phyloP scores from a whole-genome alignment of 2,797 vertebrate species.

The Schizopygopsis malacanthus region DNA sequence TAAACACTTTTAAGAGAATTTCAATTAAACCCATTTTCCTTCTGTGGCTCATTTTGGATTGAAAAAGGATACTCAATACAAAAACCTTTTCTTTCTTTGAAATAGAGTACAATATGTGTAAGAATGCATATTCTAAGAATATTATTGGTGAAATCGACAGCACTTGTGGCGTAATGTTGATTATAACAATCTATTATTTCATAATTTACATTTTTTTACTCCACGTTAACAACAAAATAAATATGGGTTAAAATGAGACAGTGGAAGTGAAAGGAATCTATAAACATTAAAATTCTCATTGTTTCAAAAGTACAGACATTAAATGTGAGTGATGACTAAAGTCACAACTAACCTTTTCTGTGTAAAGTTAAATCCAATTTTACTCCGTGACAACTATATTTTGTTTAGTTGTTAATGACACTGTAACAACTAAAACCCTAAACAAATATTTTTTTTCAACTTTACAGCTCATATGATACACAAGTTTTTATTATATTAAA shows the following conservation, averaged over 20 bases:
- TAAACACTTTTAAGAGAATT: conserved; percentile 26
- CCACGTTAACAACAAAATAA: neutral
- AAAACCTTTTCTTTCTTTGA: neutral
- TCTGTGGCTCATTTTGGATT: neutral
- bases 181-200: neutral
- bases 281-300: neutral
- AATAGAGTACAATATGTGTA: no score
- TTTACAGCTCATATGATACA: neutral
- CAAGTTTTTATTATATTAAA: no score
- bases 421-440: neutral
- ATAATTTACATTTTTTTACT: neutral
- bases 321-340: neutral
- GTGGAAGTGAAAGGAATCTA: neutral
- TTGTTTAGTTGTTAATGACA: neutral
- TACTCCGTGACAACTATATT: neutral
- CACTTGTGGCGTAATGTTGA: neutral
- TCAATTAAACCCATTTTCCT: neutral
- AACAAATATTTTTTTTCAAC: neutral
- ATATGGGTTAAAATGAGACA: neutral
- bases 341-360: neutral
- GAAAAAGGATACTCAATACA: neutral
- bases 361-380: neutral
- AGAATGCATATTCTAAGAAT: neutral
- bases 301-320: neutral
- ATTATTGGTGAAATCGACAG: neutral